Evolutionary conservation across 2,888 invertebrate genomes (phyloP).

Genomic region (Drosophila infuscata): DNA sequence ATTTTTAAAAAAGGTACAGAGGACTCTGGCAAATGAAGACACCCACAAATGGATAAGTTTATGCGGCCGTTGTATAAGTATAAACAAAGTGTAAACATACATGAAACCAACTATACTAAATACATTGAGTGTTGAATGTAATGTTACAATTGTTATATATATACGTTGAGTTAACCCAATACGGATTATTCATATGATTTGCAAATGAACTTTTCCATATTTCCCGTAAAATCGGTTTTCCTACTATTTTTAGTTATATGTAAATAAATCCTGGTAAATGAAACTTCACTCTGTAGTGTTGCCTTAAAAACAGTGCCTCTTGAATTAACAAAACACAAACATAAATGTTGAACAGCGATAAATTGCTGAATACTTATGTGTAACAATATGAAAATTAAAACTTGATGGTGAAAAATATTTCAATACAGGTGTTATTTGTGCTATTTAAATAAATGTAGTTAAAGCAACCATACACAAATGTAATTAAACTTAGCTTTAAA

Average conservation of each 20-base stretch:
- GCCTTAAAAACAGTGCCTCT: conserved; percentile 94
- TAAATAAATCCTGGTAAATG: conserved; percentile 69
- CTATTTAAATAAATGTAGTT: conserved; percentile 71
- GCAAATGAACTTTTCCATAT: conserved; percentile 59
- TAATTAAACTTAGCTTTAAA: conserved; percentile 50
- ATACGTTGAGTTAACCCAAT: conserved; percentile 21
- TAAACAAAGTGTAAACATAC: conserved; percentile 1
- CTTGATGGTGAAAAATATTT: conserved; percentile 72
- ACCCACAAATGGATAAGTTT: neutral
- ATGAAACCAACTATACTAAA: conserved; percentile 4
- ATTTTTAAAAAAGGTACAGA: neutral
- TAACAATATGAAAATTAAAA: conserved; percentile 46
- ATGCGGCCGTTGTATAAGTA: neutral
- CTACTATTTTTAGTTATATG: conserved; percentile 44
- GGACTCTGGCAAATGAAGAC: conserved; percentile 10
- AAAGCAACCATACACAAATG: conserved; percentile 42
- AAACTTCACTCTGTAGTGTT: conserved; percentile 89
- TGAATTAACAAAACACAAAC: conserved; percentile 58
- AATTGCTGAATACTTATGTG: conserved; percentile 56
- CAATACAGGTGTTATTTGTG: conserved; percentile 78
- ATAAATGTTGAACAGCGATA: conserved; percentile 50
- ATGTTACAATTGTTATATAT: conserved; percentile 41
- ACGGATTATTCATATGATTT: conserved; percentile 65
- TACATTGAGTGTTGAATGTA: conserved; percentile 52
- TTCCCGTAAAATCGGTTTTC: conserved; percentile 36